phyloP scores from a whole-genome alignment of 2,797 vertebrate species.

The Babyrousa celebensis region DNA sequence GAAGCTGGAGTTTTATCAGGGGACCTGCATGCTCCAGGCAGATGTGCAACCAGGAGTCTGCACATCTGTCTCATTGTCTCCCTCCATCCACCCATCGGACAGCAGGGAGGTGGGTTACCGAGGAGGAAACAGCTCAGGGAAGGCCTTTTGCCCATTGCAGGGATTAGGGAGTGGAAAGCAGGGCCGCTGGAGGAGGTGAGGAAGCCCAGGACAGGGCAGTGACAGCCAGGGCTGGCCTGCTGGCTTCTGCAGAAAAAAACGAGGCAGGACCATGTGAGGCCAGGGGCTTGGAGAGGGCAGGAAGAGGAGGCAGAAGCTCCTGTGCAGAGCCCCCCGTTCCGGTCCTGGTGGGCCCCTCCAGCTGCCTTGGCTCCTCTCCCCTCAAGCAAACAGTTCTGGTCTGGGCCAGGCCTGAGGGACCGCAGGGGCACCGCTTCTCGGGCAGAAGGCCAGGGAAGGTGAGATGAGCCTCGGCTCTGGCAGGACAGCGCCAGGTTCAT shows the following conservation, averaged over 20 bases:
- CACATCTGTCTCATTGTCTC: background rate
- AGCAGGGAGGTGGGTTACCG: background rate
- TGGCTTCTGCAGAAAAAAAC: background rate
- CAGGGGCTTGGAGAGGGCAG: background rate
- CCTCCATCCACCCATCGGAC: background rate
- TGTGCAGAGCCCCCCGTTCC: background rate
- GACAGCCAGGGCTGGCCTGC: background rate
- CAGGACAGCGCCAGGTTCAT: background rate
- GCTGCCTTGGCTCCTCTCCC: background rate
- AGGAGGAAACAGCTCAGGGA: rapidly evolving
- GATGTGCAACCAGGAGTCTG: background rate
- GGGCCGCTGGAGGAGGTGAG: background rate
- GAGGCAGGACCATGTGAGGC: background rate
- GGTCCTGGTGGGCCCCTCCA: background rate
- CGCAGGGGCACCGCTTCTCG: rapidly evolving
- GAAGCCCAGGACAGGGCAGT: background rate
- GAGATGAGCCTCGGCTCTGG: background rate
- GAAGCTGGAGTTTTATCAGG: background rate
- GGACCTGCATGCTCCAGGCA: rapidly evolving
- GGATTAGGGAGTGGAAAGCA: background rate
- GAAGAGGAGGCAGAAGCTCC: background rate
- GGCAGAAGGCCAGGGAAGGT: rapidly evolving
- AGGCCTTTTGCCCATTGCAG: background rate
- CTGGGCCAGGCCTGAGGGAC: background rate
- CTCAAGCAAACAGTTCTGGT: background rate